phyloP scores from a whole-genome alignment of 2,888 invertebrate species.

The Catocala fraxini region DNA sequence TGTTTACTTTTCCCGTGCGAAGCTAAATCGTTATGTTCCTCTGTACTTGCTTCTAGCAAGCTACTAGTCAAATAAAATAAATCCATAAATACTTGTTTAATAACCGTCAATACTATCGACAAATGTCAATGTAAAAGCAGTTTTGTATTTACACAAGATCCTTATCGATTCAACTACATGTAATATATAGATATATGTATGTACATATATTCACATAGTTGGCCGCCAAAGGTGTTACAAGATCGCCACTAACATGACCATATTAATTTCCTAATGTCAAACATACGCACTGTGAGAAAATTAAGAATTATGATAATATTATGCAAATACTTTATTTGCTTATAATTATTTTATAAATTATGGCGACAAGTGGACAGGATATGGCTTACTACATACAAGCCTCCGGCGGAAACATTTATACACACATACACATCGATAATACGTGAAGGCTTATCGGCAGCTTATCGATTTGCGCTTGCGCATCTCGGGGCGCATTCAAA shows the following conservation, averaged over 20 bases:
- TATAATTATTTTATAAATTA: constrained; percentile 47
- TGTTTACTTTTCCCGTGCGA: no score
- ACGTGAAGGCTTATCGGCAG: constrained; percentile 72
- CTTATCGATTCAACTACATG: background rate
- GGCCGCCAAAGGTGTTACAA: constrained; percentile 1
- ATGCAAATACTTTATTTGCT: constrained; percentile 45
- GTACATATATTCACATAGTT: constrained; percentile 3
- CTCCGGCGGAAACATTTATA: constrained; percentile 71
- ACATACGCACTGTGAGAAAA: constrained; percentile 12
- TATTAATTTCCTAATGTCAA: constrained; percentile 37
- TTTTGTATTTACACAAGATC: background rate
- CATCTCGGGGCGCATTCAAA: constrained; percentile 85
- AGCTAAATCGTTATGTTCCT: no score
- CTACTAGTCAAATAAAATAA: no score
- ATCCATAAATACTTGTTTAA: background rate
- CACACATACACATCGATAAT: constrained; percentile 58
- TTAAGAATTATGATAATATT: constrained; percentile 25
- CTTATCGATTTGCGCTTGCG: constrained; percentile 80
- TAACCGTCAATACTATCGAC: background rate
- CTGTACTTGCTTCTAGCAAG: no score
- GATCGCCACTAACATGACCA: constrained; percentile 8
- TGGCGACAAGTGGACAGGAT: constrained; percentile 61
- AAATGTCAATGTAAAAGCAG: no score
- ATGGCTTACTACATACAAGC: constrained; percentile 58
- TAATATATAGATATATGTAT: background rate